Conservation (phyloP, 2,888 invertebrate genomes). For the Camponotus fellah region DNA sequence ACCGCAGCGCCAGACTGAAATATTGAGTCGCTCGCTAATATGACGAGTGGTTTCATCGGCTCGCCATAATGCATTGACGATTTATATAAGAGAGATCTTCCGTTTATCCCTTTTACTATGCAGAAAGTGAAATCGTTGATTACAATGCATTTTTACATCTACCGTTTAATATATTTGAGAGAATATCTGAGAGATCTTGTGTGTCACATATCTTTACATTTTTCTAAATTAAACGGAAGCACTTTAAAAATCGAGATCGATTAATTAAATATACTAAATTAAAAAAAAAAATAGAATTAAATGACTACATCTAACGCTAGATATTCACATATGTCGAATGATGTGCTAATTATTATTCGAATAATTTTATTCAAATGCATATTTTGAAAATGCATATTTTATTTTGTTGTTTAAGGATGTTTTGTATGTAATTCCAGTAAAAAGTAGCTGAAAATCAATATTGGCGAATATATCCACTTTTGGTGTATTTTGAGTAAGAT, state of each 20-base stretch:
- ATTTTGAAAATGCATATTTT: too few relatives aligned
- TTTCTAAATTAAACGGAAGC: background rate
- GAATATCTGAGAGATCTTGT: constrained; percentile 4
- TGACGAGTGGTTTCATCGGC: constrained; percentile 27
- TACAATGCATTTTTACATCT: constrained; percentile 31
- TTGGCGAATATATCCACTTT: too few relatives aligned
- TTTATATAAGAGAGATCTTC: constrained; percentile 24
- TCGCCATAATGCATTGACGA: constrained; percentile 35
- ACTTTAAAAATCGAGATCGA: background rate
- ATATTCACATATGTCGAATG: background rate
- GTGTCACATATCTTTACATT: constrained; percentile 5
- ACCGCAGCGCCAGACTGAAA: constrained; percentile 39
- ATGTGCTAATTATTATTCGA: background rate
- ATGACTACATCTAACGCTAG: background rate
- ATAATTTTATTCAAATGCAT: background rate
- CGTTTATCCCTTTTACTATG: constrained; percentile 25
- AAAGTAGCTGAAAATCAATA: too few relatives aligned
- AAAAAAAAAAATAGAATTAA: background rate
- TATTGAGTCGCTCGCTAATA: constrained; percentile 34
- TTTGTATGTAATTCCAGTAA: too few relatives aligned
- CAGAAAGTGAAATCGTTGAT: constrained; percentile 36
- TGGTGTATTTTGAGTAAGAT: too few relatives aligned
- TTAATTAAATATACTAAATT: constrained; percentile 9
- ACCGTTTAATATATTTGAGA: constrained; percentile 12
- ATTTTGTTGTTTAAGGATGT: background rate